Conservation (phyloP, 2,797 vertebrate species). For the Typhlichthys subterraneus region DNA sequence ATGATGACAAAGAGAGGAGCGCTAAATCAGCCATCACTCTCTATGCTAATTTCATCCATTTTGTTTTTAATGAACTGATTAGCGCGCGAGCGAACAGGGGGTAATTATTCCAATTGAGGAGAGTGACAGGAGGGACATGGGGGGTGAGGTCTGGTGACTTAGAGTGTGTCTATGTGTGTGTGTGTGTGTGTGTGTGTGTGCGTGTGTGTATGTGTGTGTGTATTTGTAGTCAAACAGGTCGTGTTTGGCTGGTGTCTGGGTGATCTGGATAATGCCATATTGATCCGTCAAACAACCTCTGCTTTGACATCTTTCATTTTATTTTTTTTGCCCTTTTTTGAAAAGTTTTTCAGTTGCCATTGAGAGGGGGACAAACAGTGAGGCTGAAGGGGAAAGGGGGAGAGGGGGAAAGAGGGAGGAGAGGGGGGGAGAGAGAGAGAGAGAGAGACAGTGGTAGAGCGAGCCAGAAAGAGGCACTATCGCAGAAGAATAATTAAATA, state of each 20-base stretch:
- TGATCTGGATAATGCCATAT: conserved; percentile 48
- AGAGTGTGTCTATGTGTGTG: conserved; percentile 3
- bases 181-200: conserved; percentile 5
- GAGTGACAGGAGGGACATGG: conserved; percentile 75
- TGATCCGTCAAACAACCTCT: conserved; percentile 61
- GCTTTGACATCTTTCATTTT: conserved; percentile 57
- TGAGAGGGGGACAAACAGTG: conserved; percentile 48
- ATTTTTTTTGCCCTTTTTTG: conserved; percentile 42
- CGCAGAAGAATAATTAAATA: conserved; percentile 67
- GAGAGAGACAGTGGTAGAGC: conserved; percentile 17
- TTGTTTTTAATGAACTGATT: conserved; percentile 86
- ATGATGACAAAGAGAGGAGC: conserved; percentile 69
- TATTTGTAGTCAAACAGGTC: conserved; percentile 30
- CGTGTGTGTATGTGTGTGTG: neutral
- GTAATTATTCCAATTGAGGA: conserved; percentile 83
- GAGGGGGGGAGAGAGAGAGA: conserved; percentile 13
- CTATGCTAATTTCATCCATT: conserved; percentile 81
- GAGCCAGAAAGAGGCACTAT: conserved; percentile 26
- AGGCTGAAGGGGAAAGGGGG: conserved; percentile 12
- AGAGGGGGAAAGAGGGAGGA: neutral
- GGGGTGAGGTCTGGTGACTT: conserved; percentile 47
- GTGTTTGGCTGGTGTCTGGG: conserved; percentile 34
- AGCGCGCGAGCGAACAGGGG: conserved; percentile 77
- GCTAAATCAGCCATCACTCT: conserved; percentile 78
- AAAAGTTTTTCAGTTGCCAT: conserved; percentile 61